Percentiles rank a stretch among this genome's conserved stretches.
These are phyloP conservation scores for Melanaphis sacchari DNA, from an alignment of 1,140 invertebrate genomes.

Conservation along the genomic window DNA sequence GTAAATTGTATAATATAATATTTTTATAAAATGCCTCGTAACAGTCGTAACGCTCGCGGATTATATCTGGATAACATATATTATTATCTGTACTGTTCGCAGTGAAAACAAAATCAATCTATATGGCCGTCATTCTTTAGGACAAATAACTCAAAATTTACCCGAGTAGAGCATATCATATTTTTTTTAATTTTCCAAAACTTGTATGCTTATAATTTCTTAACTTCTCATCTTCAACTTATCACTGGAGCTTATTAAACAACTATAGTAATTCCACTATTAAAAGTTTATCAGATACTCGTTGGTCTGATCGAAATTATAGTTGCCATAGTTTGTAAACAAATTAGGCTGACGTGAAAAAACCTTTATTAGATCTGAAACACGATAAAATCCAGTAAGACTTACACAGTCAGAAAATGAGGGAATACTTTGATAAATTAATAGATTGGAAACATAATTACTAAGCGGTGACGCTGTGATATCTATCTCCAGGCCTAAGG, in stretches of 20 bases:
- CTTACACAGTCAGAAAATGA: background rate
- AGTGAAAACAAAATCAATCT: too few species aligned
- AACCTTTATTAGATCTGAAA: background rate
- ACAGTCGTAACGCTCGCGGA: too few species aligned
- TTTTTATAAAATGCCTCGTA: too few species aligned
- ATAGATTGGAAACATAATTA: slow-evolving; percentile 21
- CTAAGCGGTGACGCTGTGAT: too few species aligned
- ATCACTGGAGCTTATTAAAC: slow-evolving; percentile 10
- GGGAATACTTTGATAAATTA: background rate
- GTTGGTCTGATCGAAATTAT: background rate
- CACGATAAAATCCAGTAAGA: background rate
- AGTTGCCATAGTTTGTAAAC: background rate
- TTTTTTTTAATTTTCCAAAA: background rate
- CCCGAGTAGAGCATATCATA: too few species aligned
- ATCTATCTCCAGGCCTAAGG: too few species aligned
- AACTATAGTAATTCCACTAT: background rate
- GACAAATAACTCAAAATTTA: too few species aligned
- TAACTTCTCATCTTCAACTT: slow-evolving; percentile 1
- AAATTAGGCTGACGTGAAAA: background rate
- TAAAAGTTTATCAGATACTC: background rate
- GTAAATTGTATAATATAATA: too few species aligned
- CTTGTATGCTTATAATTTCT: background rate
- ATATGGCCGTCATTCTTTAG: too few species aligned
- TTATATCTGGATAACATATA: too few species aligned
- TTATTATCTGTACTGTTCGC: too few species aligned